Base-by-base conservation (phyloP, 1,140 invertebrate genomes). In the Zaprionus gabonicus region DNA sequence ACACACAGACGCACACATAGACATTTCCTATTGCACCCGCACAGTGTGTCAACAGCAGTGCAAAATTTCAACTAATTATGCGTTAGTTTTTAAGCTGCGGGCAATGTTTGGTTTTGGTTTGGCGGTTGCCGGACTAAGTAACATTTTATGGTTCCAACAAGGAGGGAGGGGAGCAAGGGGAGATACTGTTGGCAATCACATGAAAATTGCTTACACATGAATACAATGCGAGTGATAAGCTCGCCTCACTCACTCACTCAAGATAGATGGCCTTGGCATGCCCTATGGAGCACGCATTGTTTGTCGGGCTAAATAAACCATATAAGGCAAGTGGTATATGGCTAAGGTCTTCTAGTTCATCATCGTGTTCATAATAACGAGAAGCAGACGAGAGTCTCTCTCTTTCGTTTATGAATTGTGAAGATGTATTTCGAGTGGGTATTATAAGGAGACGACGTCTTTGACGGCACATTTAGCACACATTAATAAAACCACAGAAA, bases 401-500 rank as follows among this genome's bases (percentile, higher is more conserved):
- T 71, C 17, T 55, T n/a, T n/a, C 77, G 71, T 76, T 76, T 69
- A 75, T 75, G 80, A 59, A 71, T 76, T 46, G 83, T 76, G 68
- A 70, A 79, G 66, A 78, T 62, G 75, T 82, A 79, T 82, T 31
- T 56, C 66, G 56, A 58, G 66, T 69, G 60, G 56, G 69, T 58
- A 76, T 82, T 87, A 86, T 82, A 70, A 79, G 76, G 68, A 82
- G 76, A 87, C 66, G 70, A 34, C 56, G 63, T 67, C 71, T 67
- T 63, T 73, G 71, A 73, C 71, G 71, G 64, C 77, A 87, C 83
- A 87, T 87, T 87, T 88, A 83, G 84, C 84, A 83, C 77, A 78
- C 83, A 87, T 87, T 88, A 87, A 87, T 87, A 87, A 87, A 78
- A 83, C 83, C 83, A 63, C 83, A 83, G 76, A 34, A 82, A 87